phyloP scores from a whole-genome alignment of 2,113 vertebrate species.

The Carettochelys insculpta region DNA sequence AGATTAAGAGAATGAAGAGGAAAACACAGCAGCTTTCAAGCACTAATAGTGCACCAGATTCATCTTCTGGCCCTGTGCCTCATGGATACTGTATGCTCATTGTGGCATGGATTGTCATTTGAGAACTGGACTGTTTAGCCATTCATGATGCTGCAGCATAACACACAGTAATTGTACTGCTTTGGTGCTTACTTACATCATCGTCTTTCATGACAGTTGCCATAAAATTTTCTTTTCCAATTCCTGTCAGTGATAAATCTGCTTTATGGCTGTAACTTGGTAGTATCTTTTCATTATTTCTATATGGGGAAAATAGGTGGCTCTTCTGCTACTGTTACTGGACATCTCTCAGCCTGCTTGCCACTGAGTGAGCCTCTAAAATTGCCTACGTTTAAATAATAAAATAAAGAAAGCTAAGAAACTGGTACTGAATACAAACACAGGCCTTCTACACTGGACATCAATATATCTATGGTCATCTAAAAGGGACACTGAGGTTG shows the following conservation, averaged over 20 bases:
- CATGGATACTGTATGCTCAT: not conserved
- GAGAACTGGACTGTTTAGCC: not conserved
- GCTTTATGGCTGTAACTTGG: slow-evolving; percentile 13
- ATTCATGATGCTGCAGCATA: not conserved
- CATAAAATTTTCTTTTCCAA: not conserved
- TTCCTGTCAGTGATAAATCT: slow-evolving; percentile 22
- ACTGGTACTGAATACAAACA: slow-evolving; percentile 34
- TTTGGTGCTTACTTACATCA: not conserved
- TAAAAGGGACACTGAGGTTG: slow-evolving; percentile 1
- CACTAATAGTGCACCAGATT: not conserved
- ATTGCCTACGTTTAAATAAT: slow-evolving; percentile 27
- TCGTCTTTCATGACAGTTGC: not conserved
- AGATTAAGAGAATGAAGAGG: not conserved
- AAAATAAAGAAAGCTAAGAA: slow-evolving; percentile 16
- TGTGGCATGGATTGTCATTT: not conserved
- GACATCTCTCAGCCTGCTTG: not conserved
- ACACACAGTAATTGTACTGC: not conserved
- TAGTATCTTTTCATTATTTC: slow-evolving; percentile 24
- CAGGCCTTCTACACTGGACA: slow-evolving; percentile 29
- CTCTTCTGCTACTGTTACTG: not conserved
- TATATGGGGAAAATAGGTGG: not conserved
- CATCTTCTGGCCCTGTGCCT: not conserved
- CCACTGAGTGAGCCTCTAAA: not conserved
- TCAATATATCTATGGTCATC: not conserved
- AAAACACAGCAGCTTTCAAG: not conserved